Evolutionary conservation across 1,140 invertebrate genomes (phyloP).

Genomic region (Oryctes rhinoceros): DNA sequence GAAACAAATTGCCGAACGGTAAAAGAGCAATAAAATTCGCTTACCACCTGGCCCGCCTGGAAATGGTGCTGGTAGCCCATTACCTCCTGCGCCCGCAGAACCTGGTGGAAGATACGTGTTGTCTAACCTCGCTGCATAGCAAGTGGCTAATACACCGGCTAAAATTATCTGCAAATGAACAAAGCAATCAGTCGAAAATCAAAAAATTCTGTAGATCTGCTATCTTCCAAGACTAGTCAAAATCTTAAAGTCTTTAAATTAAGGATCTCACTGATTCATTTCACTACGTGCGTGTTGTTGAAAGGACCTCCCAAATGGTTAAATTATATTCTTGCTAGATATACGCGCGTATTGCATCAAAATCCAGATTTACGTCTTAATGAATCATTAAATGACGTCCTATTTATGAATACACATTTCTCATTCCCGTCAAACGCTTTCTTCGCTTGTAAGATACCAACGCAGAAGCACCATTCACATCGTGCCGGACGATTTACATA

Average conservation of each 20-base stretch:
- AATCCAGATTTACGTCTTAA: too few relatives aligned
- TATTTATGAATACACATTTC: not conserved
- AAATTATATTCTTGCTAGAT: too few relatives aligned
- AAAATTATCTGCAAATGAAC: conserved; percentile 50
- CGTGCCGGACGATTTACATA: not conserved
- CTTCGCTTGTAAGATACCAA: too few relatives aligned
- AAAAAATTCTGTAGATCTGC: too few relatives aligned
- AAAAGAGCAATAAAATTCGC: not conserved
- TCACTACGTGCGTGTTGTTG: too few relatives aligned
- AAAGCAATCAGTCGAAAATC: not conserved
- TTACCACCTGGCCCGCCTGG: conserved; percentile 42
- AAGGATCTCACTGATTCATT: too few relatives aligned
- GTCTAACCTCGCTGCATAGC: conserved; percentile 63
- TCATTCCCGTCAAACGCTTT: not conserved
- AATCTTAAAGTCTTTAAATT: too few relatives aligned
- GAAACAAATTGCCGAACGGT: too few relatives aligned
- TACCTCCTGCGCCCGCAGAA: conserved; percentile 65
- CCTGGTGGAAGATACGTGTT: conserved; percentile 71
- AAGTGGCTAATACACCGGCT: conserved; percentile 45
- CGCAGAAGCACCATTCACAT: not conserved
- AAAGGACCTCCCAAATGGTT: too few relatives aligned
- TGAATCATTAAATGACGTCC: not conserved
- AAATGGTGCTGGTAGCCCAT: conserved; percentile 52
- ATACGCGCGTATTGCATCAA: too few relatives aligned
- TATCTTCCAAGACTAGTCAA: too few relatives aligned